Conservation (phyloP, 2,888 invertebrate species). For the Drosophila silvestris region DNA sequence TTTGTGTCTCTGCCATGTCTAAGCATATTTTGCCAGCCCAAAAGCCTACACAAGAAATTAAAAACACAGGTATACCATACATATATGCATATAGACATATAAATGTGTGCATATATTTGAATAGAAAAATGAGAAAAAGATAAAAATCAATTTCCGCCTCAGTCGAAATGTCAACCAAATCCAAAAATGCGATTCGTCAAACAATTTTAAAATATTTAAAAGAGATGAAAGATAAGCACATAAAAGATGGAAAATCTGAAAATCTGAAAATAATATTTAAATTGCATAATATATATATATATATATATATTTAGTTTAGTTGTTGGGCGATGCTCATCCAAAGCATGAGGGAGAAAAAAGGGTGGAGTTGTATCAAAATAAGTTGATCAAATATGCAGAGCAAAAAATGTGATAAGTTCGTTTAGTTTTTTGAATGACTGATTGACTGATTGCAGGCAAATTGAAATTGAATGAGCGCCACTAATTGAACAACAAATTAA, state of each 20-base stretch:
- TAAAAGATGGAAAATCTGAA: neutral
- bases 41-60: constrained; percentile 38
- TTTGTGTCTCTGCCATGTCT: constrained; percentile 11
- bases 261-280: neutral
- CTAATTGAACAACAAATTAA: constrained; percentile 80
- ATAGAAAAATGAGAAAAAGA: constrained; percentile 1
- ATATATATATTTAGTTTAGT: neutral
- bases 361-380: constrained; percentile 1
- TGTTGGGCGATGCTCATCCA: neutral
- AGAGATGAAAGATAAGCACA: constrained; percentile 24
- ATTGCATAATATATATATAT: neutral
- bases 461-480: constrained; percentile 58
- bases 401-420: constrained; percentile 6
- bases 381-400: neutral
- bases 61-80: constrained; percentile 18
- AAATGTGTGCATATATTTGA: neutral
- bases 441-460: constrained; percentile 49
- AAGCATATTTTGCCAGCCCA: constrained; percentile 46
- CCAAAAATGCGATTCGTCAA: constrained; percentile 52
- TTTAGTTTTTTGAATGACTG: constrained; percentile 35
- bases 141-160: neutral
- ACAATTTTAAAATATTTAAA: constrained; percentile 25
- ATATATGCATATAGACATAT: neutral
- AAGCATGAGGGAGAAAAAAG: neutral
- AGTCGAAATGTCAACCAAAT: constrained; percentile 6